Evolutionary conservation across 2,113 vertebrate genomes (phyloP), one percentile per base, ranked within the genome.

Genomic region (Choloepus hoffmanni): DNA sequence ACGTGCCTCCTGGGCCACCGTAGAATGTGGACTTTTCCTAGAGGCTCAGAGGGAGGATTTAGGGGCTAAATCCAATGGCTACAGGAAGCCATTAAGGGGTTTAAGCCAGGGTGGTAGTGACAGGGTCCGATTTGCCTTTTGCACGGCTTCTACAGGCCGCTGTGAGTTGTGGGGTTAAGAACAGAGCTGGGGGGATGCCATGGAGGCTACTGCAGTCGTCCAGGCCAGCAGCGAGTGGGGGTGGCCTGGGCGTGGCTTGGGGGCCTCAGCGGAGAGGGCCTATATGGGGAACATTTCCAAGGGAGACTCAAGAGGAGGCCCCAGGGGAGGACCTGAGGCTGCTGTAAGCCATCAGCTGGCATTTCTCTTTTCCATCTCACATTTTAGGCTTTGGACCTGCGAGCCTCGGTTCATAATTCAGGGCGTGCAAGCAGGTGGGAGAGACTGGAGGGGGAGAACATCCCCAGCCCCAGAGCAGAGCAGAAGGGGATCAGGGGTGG

Each of bases 151-250:
- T 28, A 36, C 10, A 12, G 40, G 76, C 65, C 28, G 28, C 50
- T 21, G 86, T 53, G 43, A 33, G 36, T 23, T 60, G 33, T n/a
- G 1, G 72, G 15, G 89, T 12, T 30, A 3, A 58, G n/a, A 45
- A 9, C 70, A 18, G 78, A 15, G 18, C 19, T 0, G 2, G 67
- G 55, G 7, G 21, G 58, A 6, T 2, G 3, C 24, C 43, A 40
- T 28, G 36, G 67, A 45, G 43, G 55, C 16, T 55, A 0, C 40
- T 77, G 45, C 70, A 2, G 13, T 6, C 4, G 4, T 28, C 45
- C 62, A 58, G 63, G 21, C 58, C 79, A 40, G 11, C 0, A 2
- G 43, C 2, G 0, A 4, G 15, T 70, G 36, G 55, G 14, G 8
- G 21, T 12, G 43, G 70, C 63, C 30, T 3, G 11, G 50, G 15